Conservation (phyloP, 1,140 invertebrate genomes). For the Diachasmimorpha longicaudata region DNA sequence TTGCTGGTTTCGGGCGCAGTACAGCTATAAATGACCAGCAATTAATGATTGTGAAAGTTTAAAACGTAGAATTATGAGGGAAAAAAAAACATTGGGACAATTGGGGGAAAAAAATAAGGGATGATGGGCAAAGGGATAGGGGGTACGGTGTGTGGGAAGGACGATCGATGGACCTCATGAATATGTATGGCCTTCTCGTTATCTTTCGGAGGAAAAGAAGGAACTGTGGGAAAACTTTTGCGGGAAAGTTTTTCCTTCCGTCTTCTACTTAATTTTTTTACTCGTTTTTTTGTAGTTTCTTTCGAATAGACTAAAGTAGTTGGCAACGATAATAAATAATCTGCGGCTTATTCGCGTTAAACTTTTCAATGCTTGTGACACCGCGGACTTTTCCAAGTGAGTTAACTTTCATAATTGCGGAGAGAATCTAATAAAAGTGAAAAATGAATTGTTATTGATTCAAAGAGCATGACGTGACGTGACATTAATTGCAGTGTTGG, state of each 20-base stretch:
- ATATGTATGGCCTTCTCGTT: conserved; percentile 36
- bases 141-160: neutral
- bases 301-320: conserved; percentile 24
- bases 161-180: conserved; percentile 32
- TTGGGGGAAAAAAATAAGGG: neutral
- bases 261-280: neutral
- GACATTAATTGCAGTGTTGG: too few relatives aligned
- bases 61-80: neutral
- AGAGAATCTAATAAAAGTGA: neutral
- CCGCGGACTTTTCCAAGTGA: neutral
- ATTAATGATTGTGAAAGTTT: conserved; percentile 7
- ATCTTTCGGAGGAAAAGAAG: neutral
- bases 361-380: conserved; percentile 3
- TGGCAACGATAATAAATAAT: conserved; percentile 37
- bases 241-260: conserved; percentile 19
- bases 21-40: conserved; percentile 24
- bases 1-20: neutral
- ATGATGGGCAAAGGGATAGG: neutral
- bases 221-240: conserved; percentile 5
- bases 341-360: conserved; percentile 7
- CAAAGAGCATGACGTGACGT: too few relatives aligned
- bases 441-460: neutral
- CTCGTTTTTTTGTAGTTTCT: neutral
- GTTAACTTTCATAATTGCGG: neutral
- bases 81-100: neutral